These are phyloP conservation scores for Euphydryas editha DNA, from an alignment of 2,888 invertebrate genomes.

Conservation along the genomic window DNA sequence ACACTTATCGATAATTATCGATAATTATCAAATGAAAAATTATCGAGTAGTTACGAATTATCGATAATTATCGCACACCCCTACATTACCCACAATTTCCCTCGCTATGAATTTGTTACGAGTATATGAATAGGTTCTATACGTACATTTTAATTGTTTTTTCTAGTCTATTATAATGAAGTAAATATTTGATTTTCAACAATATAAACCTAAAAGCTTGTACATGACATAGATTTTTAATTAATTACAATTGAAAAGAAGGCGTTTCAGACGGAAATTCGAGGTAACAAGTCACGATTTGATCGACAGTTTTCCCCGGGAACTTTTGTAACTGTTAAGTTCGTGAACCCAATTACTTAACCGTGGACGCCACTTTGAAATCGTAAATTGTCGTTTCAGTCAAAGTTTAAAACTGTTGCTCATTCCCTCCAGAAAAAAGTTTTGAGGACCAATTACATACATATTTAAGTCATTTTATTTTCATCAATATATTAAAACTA, in stretches of 20 bases:
- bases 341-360: constrained; percentile 10
- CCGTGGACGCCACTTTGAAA: constrained; percentile 3
- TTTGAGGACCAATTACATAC: background rate
- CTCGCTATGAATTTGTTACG: too few species aligned
- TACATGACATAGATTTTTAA: background rate
- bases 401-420: background rate
- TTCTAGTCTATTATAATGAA: too few species aligned
- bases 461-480: background rate
- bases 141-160: too few species aligned
- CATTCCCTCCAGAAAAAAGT: background rate
- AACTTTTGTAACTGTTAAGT: constrained; percentile 7
- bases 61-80: too few species aligned
- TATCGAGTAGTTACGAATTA: too few species aligned
- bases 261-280: background rate
- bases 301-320: constrained; percentile 3
- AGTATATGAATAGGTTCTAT: too few species aligned
- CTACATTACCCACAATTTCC: too few species aligned
- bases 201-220: too few species aligned
- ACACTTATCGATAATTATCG: too few species aligned
- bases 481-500: background rate
- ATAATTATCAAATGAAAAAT: too few species aligned
- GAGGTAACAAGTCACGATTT: constrained; percentile 9
- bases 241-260: background rate
- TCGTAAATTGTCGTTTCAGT: background rate
- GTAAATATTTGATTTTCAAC: too few species aligned